These are phyloP conservation scores for Eulemur macaco DNA, from an alignment of 2,113 vertebrate species.

Conservation along the genomic window DNA sequence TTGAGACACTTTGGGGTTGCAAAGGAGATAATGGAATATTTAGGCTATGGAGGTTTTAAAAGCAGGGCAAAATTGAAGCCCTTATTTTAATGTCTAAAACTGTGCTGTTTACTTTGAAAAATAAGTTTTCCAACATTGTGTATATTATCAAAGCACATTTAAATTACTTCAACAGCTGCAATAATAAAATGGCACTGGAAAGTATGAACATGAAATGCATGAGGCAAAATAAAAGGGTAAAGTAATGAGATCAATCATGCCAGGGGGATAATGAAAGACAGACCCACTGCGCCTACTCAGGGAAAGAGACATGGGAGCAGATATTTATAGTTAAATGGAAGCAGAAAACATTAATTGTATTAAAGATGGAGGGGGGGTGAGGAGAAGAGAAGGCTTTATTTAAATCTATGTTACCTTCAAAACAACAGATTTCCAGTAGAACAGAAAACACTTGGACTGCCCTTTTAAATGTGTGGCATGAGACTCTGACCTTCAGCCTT, in stretches of 20 bases:
- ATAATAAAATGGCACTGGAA: slow-evolving; percentile 57
- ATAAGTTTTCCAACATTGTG: slow-evolving; percentile 15
- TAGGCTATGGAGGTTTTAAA: slow-evolving; percentile 19
- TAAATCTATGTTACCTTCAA: background rate
- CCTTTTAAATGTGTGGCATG: background rate
- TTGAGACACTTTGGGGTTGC: background rate
- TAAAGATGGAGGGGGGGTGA: background rate
- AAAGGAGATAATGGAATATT: background rate
- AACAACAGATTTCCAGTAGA: background rate
- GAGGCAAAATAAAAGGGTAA: slow-evolving; percentile 59
- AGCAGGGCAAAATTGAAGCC: background rate
- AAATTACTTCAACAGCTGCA: slow-evolving; percentile 49
- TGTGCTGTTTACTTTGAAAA: slow-evolving; percentile 50
- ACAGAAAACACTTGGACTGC: background rate
- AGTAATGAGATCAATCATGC: slow-evolving; percentile 67
- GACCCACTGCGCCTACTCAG: background rate
- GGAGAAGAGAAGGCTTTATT: background rate
- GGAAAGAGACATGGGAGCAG: background rate
- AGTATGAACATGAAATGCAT: slow-evolving; percentile 36
- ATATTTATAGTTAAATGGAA: slow-evolving; percentile 37
- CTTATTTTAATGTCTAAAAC: background rate
- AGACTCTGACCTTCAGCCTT: background rate
- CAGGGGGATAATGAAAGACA: slow-evolving; percentile 51
- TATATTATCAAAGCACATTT: slow-evolving; percentile 57
- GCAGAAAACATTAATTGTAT: background rate